Evolutionary conservation across 2,888 invertebrate species (phyloP).

Genomic region (Spodoptera exigua): DNA sequence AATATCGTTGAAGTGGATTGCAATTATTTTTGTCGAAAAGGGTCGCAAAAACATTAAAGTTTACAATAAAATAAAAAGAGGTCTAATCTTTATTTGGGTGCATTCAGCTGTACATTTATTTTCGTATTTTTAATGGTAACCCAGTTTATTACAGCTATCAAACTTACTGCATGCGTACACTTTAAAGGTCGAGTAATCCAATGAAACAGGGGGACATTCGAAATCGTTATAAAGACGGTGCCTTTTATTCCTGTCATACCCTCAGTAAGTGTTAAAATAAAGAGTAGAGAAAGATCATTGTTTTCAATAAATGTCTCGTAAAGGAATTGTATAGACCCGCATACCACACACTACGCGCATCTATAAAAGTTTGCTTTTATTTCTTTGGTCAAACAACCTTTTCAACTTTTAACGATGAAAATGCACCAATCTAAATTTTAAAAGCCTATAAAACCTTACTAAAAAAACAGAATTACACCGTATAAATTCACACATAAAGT

Average conservation of each 20-base stretch:
- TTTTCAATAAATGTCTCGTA: slow-evolving; percentile 64
- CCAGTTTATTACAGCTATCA: slow-evolving; percentile 49
- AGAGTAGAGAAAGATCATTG: slow-evolving; percentile 48
- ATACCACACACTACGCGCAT: slow-evolving; percentile 62
- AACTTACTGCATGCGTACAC: slow-evolving; percentile 43
- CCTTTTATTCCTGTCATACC: slow-evolving; percentile 49
- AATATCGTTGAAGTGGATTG: slow-evolving; percentile 16
- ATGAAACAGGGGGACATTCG: slow-evolving; percentile 39
- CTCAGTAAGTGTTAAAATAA: slow-evolving; percentile 46
- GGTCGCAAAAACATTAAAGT: slow-evolving; percentile 27
- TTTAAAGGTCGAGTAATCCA: slow-evolving; percentile 21
- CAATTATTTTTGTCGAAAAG: slow-evolving; percentile 26
- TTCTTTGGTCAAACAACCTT: slow-evolving; percentile 42
- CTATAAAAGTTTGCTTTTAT: slow-evolving; percentile 64
- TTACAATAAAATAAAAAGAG: slow-evolving; percentile 24
- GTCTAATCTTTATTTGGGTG: slow-evolving; percentile 37
- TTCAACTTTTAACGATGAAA: slow-evolving; percentile 36
- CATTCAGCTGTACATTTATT: slow-evolving; percentile 29
- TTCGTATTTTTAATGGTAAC: slow-evolving; percentile 49
- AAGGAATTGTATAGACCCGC: slow-evolving; percentile 66
- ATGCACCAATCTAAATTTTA: not conserved
- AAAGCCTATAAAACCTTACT: too few species aligned
- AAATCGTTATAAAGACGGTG: slow-evolving; percentile 50
- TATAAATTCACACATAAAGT: not conserved
- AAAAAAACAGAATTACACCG: too few species aligned